Base-by-base conservation (phyloP, 1,140 invertebrate genomes). In the Drosophila jambulina region DNA sequence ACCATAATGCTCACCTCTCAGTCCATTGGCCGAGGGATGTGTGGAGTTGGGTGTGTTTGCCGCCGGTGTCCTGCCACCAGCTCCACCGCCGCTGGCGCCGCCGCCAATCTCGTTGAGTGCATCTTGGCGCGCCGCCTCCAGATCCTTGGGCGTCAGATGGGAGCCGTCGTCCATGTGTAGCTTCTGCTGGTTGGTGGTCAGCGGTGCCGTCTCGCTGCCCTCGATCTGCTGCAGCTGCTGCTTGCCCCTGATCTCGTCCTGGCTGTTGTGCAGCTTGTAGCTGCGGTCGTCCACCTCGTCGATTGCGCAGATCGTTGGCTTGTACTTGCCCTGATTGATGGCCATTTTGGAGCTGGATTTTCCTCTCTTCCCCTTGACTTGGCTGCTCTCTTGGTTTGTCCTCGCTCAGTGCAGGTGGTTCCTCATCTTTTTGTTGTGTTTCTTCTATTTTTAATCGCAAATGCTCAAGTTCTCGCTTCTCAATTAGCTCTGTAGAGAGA, bases 201-300 rank as follows among this genome's bases (percentile, higher is more conserved):
- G 70, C 13, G 91, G 91, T 4, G 91, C 91, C 23, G 91, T 92
- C 32, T 92, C 91, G 21, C 91, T 92, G 51, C 91, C 91, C 62
- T 92, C 91, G 42, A 91, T 91, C 69, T 91, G 91, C 51, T 75
- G 29, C 60, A 70, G 65, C 29, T 83, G 42, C 65, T 58, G 45
- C 46, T 78, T 78, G 49, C 43, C 65, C 12, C 57, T 38, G 34
- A 78, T 75, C 48, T 87, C 84, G 15, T 83, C 76, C 56, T 74
- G 80, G 58, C 68, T 76, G 46, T 77, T 75, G 49, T 88, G 85
- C 29, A 90, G 62, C 53, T 92, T 92, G 17, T 91, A 81, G 45
- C 88, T 92, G 29, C 84, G 91, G 78, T 92, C 91, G 46, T 92
- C 91, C 54, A 92, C 91, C 78, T 92, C 91, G 54, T 92, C 91